Evolutionary conservation across 2,113 vertebrate species (phyloP).

Genomic region (Hippocampus zosterae): DNA sequence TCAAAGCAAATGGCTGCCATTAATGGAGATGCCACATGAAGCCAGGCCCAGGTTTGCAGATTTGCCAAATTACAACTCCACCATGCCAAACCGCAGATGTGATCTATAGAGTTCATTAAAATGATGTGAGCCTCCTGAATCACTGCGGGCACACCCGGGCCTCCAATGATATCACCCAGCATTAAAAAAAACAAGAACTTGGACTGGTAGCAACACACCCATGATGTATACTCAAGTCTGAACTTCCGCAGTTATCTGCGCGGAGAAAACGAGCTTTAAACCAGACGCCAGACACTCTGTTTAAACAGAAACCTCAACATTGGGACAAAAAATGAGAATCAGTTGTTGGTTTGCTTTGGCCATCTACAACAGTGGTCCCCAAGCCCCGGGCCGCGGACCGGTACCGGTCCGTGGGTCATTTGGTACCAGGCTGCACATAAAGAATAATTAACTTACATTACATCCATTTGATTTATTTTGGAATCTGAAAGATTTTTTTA

Average conservation of each 20-base stretch:
- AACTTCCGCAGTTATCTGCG: slow-evolving; percentile 36
- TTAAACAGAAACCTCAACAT: slow-evolving; percentile 37
- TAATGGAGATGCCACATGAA: slow-evolving; percentile 10
- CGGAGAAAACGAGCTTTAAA: slow-evolving; percentile 12
- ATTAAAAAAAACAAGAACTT: not conserved
- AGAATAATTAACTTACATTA: too few relatives aligned
- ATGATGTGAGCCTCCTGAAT: slow-evolving; percentile 23
- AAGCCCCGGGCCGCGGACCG: too few relatives aligned
- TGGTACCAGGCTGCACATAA: too few relatives aligned
- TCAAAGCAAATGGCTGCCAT: slow-evolving; percentile 13
- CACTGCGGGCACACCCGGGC: slow-evolving; percentile 28
- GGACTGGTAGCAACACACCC: slow-evolving; percentile 7
- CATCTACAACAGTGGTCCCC: not conserved
- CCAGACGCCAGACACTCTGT: slow-evolving; percentile 28
- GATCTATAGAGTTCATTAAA: slow-evolving; percentile 28
- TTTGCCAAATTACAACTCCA: slow-evolving; percentile 11
- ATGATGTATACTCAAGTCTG: slow-evolving; percentile 17
- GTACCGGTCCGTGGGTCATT: too few relatives aligned
- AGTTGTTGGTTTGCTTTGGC: slow-evolving; percentile 17
- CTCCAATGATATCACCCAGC: slow-evolving; percentile 12
- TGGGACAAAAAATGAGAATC: slow-evolving; percentile 35
- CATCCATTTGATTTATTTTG: too few relatives aligned
- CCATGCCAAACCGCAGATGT: slow-evolving; percentile 25
- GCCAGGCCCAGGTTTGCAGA: slow-evolving; percentile 5
- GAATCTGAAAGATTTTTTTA: too few relatives aligned